These are phyloP conservation scores for Heteropelma amictum DNA, from an alignment of 2,888 invertebrate genomes.

Conservation along the genomic window DNA sequence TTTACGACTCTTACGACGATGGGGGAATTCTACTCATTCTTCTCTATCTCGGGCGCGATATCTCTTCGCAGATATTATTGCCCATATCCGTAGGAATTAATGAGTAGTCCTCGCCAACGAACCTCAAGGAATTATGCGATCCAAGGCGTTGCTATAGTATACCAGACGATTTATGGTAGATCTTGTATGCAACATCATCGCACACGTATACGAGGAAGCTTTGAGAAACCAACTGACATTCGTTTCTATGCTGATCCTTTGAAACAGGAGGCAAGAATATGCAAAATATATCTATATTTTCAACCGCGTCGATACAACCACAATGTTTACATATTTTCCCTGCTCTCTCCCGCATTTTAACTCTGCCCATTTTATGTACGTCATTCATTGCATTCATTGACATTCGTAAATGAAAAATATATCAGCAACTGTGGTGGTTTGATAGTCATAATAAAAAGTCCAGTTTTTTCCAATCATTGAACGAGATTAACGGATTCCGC, in stretches of 20 bases:
- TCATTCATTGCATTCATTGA: neutral
- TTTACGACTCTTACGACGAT: constrained; percentile 42
- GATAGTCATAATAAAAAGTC: too few species aligned
- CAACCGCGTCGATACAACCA: too few species aligned
- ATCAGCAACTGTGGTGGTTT: neutral
- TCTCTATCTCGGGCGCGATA: constrained; percentile 3
- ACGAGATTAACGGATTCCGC: constrained; percentile 62
- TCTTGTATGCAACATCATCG: constrained; percentile 13
- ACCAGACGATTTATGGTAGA: constrained; percentile 47
- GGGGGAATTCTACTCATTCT: neutral
- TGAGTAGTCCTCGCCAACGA: constrained; percentile 48
- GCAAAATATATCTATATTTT: neutral
- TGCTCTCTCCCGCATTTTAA: neutral
- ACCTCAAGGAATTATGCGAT: constrained; percentile 53
- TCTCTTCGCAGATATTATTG: constrained; percentile 39
- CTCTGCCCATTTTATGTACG: too few species aligned
- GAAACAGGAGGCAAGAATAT: neutral
- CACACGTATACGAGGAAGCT: neutral
- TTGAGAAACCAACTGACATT: neutral
- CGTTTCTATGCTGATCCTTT: neutral
- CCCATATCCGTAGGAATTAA: constrained; percentile 44
- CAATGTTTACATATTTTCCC: too few species aligned
- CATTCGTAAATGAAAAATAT: neutral
- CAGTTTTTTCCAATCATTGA: constrained; percentile 7
- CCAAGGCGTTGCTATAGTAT: constrained; percentile 28